Percentiles rank a stretch among this genome's conserved stretches.
Conservation (phyloP, 2,797 vertebrate genomes). For the Syngnathus rostellatus region DNA sequence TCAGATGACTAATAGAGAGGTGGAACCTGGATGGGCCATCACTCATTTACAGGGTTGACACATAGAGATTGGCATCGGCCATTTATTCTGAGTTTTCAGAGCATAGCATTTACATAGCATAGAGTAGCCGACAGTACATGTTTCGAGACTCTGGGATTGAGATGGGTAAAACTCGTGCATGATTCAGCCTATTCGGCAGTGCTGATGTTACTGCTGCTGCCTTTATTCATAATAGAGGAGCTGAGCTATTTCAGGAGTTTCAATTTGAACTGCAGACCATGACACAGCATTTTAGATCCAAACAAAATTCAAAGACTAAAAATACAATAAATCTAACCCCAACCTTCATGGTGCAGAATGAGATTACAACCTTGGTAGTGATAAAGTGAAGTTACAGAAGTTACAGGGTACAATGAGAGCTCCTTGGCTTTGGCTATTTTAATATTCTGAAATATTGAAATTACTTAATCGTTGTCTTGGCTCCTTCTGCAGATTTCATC, state of each 20-base stretch:
- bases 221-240: conserved; percentile 45
- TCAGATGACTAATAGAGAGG: neutral
- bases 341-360: neutral
- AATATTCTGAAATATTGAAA: conserved; percentile 27
- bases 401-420: neutral
- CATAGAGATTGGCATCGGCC: too few species aligned
- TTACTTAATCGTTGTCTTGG: conserved; percentile 6
- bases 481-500: neutral
- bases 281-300: conserved; percentile 36
- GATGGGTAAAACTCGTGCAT: neutral
- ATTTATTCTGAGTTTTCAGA: neutral
- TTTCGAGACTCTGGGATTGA: neutral
- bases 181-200: neutral
- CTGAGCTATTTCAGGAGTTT: conserved; percentile 30
- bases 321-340: neutral
- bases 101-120: neutral
- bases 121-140: neutral
- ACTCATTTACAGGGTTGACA: neutral
- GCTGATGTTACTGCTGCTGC: conserved; percentile 6
- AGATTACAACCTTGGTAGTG: neutral
- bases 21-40: neutral
- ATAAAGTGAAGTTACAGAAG: neutral
- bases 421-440: neutral
- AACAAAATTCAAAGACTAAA: conserved; percentile 11
- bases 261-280: conserved; percentile 22